Conservation (phyloP, 2,113 vertebrate species). For the Hippocampus guttulatus region DNA sequence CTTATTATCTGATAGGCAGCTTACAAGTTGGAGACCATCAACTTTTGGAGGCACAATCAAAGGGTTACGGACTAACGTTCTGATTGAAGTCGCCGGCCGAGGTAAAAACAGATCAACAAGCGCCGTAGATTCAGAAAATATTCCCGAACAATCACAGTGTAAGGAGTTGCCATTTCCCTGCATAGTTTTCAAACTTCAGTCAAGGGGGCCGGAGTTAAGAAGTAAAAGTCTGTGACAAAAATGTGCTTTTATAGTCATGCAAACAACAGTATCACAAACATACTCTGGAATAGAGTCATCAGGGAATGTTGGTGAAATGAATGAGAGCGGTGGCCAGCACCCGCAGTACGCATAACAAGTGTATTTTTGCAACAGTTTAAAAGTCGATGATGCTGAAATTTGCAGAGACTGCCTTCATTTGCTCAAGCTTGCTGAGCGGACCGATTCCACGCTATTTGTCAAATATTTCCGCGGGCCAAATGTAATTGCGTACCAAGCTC, state of each 20-base stretch:
- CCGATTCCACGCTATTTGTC: no score
- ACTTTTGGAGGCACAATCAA: slow-evolving; percentile 64
- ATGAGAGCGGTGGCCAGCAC: no score
- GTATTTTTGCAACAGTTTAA: no score
- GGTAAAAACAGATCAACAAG: slow-evolving; percentile 57
- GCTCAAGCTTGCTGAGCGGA: no score
- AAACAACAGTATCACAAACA: slow-evolving; percentile 31
- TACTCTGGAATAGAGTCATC: slow-evolving; percentile 42
- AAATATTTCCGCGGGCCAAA: no score
- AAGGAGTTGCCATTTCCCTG: slow-evolving; percentile 34
- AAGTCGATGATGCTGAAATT: no score
- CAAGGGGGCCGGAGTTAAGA: slow-evolving; percentile 19
- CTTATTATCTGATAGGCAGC: slow-evolving; percentile 72
- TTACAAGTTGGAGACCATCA: slow-evolving; percentile 67
- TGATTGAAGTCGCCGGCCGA: slow-evolving; percentile 64
- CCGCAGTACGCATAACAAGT: no score
- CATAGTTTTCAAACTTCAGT: slow-evolving; percentile 42
- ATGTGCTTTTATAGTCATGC: slow-evolving; percentile 23
- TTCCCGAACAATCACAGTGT: slow-evolving; percentile 21
- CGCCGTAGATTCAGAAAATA: slow-evolving; percentile 53
- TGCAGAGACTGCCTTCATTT: no score
- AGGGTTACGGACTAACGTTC: slow-evolving; percentile 56
- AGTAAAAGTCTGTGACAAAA: slow-evolving; percentile 33
- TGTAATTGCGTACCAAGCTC: no score
- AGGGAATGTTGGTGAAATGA: slow-evolving; percentile 12